A percentile compares a stretch with the other conserved stretches of the same genome.
Evolutionary conservation across 2,113 vertebrate species (phyloP).

Genomic region (Ranitomeya variabilis): DNA sequence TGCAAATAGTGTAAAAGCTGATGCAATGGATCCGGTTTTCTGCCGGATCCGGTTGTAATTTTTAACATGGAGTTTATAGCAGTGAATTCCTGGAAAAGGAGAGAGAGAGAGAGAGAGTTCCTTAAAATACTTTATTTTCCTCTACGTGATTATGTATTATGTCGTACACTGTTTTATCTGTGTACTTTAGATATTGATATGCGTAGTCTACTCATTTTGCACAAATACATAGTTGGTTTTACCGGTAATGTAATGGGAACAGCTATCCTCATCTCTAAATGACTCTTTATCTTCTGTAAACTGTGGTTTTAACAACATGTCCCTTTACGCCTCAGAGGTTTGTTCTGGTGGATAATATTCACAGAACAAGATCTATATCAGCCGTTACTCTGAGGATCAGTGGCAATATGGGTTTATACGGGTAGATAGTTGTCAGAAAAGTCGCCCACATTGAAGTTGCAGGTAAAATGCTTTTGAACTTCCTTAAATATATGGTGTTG

Average conservation of each 20-base stretch:
- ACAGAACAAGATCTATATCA: background rate
- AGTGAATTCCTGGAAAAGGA: too few species aligned
- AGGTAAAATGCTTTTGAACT: background rate
- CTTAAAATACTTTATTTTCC: background rate
- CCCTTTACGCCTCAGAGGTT: background rate
- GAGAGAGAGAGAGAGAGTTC: too few species aligned
- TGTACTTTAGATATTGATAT: background rate
- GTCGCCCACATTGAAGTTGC: background rate
- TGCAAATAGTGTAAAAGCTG: too few species aligned
- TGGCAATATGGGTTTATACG: background rate
- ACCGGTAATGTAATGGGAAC: background rate
- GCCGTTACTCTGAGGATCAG: background rate
- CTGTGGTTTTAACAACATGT: background rate
- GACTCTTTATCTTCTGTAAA: constrained; percentile 13
- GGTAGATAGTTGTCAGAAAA: background rate
- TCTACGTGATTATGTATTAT: background rate
- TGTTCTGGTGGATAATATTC: background rate
- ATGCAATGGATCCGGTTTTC: too few species aligned
- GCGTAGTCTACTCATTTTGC: background rate
- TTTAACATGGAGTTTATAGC: too few species aligned
- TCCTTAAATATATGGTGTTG: background rate
- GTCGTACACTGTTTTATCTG: background rate
- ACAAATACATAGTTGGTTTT: background rate
- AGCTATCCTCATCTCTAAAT: background rate
- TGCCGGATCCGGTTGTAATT: too few species aligned